Base-by-base conservation (phyloP, 2,113 vertebrate species). In the Dipodomys merriami region DNA sequence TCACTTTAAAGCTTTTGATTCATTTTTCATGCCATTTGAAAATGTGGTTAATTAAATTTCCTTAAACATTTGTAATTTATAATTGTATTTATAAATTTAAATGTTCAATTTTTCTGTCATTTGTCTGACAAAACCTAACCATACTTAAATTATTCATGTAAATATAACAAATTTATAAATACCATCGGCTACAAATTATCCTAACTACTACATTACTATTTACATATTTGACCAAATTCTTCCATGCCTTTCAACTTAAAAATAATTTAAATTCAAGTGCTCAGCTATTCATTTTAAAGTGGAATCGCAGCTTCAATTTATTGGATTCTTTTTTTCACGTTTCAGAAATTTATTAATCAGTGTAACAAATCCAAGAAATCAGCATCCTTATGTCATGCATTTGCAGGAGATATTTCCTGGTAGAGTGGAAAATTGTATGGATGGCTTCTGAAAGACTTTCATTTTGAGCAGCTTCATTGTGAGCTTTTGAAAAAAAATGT, bases 41-140 rank as follows among this genome's bases (percentile, higher is more conserved):
- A 85, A 82, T 46, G 49, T 53, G 49, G 49, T 13, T 57, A 57
- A 57, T 71, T 94, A 76, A 83, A 81, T 76, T 85, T 92, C 25
- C 68, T 68, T 68, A 88, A 62, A 83, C 46, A 67, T 49, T 86
- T 82, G 64, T 81, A 95, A 69, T 81, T 86, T 82, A 64, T 81
- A 95, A 69, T 81, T 91, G n/a, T 10, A 94, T 29, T 64, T 76
- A 62, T 71, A 82, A 71, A 76, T 62, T 62, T 79, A 71, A 39
- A 67, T 60, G 18, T 62, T 29, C 60, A 44, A 35, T 62, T 79
- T 95, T 85, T 71, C 57, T 77, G 64, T 65, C 76, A 71, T 44
- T 76, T 89, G 65, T 39, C 25, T 94, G 49, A 89, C 4, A 53
- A 77, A 76, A 62, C 18, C 81, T 76, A 81, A 16, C 1, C n/a